phyloP scores from a whole-genome alignment of 1,140 invertebrate genomes.

The Cephus cinctus region DNA sequence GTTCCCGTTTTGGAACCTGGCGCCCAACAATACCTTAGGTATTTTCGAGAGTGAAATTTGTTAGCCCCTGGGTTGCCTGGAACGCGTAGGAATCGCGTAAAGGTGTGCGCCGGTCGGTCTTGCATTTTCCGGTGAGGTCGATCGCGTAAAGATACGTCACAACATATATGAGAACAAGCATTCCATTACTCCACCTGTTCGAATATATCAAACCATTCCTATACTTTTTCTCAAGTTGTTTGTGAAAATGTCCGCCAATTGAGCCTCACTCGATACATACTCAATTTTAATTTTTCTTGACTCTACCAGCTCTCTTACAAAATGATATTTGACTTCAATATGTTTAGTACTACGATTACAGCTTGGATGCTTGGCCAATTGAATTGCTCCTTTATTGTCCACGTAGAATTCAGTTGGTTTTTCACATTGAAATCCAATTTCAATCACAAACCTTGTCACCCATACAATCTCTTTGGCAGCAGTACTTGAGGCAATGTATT shows the following conservation, averaged over 20 bases:
- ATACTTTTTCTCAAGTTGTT: conserved; percentile 8
- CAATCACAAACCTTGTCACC: conserved; percentile 24
- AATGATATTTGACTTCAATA: conserved; percentile 24
- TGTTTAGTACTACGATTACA: conserved; percentile 27
- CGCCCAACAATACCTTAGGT: too few relatives aligned
- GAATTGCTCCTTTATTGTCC: conserved; percentile 21
- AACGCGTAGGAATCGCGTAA: too few relatives aligned
- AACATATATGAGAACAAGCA: too few relatives aligned
- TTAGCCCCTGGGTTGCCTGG: too few relatives aligned
- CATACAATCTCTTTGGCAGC: conserved; percentile 41
- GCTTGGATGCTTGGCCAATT: conserved; percentile 14
- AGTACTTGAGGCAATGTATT: conserved; percentile 34
- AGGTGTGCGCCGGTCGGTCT: too few relatives aligned
- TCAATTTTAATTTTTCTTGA: conserved; percentile 11
- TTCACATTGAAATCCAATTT: conserved; percentile 3
- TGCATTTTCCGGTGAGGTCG: too few relatives aligned
- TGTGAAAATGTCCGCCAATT: conserved; percentile 21
- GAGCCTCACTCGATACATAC: conserved; percentile 17
- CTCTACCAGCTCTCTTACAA: conserved; percentile 19
- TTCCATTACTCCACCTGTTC: too few relatives aligned
- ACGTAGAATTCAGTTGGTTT: conserved; percentile 12
- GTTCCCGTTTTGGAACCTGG: too few relatives aligned
- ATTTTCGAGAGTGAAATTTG: too few relatives aligned
- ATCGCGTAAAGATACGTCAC: too few relatives aligned
- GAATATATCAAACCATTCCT: too few relatives aligned